Base-by-base conservation (phyloP, 2,797 vertebrate species). In the Gephyroberyx darwinii region DNA sequence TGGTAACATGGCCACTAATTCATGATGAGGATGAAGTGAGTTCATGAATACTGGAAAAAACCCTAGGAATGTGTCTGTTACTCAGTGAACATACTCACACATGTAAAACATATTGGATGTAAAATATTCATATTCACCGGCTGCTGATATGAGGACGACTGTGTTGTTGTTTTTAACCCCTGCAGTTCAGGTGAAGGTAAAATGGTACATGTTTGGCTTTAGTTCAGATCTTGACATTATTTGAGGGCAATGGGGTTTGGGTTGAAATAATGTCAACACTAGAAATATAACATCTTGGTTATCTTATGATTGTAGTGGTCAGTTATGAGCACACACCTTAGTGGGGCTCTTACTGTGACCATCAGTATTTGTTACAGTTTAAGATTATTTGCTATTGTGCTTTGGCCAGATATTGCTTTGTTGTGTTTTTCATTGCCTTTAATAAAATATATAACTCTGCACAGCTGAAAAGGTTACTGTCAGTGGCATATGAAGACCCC, bases 391-490 rank as follows among this genome's bases (percentile, higher is more conserved):
- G 56, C 31, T 75, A 57, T 80, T 76, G 75, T 78, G 22, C 19
- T 81, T 71, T 71, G 66, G 17, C 31, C 68, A 77, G 57, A 78
- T 65, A 56, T 30, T 58, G 66, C 67, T 78, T 77, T 58, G 5
- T 69, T 78, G 82, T 80, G 43, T 74, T 20, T 26, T 71, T 69
- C 14, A 75, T 71, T 61, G 17, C 37, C 81, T 88, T 71, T 65
- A 89, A 80, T 89, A 82, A 89, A 86, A 65, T 35, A 39, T 8
- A 33, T 7, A 22, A 13, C 26, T 5, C 10, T 67, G 8, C 56
- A 26, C 17, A 2, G 16, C 31, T 56, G 52, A 69, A 52, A 67
- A 61, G 19, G 13, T 6, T 50, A 4, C 5, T n/a, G 63, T 45
- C 19, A 47, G 65, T 37, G 52, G 50, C 47, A 61, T 45, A 26